Base-by-base conservation (phyloP, 2,797 vertebrate species). In the Pitangus sulphuratus region DNA sequence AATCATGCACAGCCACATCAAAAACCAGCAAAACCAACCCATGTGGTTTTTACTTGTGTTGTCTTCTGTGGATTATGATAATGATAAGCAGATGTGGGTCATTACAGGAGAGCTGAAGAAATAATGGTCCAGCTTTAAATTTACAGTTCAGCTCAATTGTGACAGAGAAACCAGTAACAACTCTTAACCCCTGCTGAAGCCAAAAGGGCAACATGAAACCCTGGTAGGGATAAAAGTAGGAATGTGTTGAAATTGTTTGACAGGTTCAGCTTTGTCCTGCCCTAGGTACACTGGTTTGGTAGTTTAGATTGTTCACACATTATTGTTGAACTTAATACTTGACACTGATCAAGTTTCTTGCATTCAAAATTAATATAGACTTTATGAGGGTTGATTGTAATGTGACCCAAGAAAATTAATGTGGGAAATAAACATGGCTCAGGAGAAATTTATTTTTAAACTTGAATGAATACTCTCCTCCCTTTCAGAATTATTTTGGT, bases 361-460 rank as follows among this genome's bases (percentile, higher is more conserved):
- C 42, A 33, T 90, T 93, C 50, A 65, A 72, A 86, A 80, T 71
- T 35, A 75, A 65, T 47, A 15, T 30, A 18, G 30, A 4, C 9
- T 61, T 86, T 80, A 64, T 56, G 48, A 89, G 64, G 24, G 7
- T 35, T 74, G 14, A 53, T 71, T 91, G 7, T 65, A 33, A 54
- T 47, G 4, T 40, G 61, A 78, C 50, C 19, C 30, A 2, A 0
- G 15, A 54, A 86, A 50, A 84, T 21, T 22, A 42, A 76, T 30
- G 22, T 51, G n/a, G 17, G 12, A 93, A 65, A 44, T 62, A 56
- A 72, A 44, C 9, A 19, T 17, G 40, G 5, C 33, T 86, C 35
- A 35, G 15, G 58, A 83, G 13, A 90, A 81, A 61, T 60, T 54
- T 70, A 30, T 61, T 94, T 93, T 85, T 61, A 37, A 90, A n/a